Evolutionary conservation across 2,113 vertebrate species (phyloP).

Genomic region (Hypomesus transpacificus): DNA sequence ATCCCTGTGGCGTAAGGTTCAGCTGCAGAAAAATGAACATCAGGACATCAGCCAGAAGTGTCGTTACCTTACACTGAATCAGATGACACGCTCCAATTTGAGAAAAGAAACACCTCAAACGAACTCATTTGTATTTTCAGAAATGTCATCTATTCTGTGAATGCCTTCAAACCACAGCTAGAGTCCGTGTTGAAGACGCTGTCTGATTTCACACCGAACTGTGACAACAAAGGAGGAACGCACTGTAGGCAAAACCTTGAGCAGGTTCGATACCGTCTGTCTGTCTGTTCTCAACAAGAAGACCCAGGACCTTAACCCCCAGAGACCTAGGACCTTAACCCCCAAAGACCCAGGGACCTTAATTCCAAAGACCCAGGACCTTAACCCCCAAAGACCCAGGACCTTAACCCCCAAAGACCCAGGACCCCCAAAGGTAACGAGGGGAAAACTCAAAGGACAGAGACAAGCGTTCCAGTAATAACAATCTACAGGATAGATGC

Average conservation of each 20-base stretch:
- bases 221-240: neutral
- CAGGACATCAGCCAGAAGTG: neutral
- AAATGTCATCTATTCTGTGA: neutral
- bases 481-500: too few species aligned
- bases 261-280: neutral
- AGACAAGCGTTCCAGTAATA: too few species aligned
- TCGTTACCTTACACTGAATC: neutral
- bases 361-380: too few species aligned
- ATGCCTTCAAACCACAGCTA: neutral
- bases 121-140: neutral
- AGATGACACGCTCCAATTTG: neutral
- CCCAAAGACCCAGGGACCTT: too few species aligned
- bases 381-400: too few species aligned
- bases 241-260: neutral
- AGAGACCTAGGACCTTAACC: too few species aligned
- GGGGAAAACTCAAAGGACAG: too few species aligned
- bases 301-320: too few species aligned
- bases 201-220: neutral
- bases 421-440: too few species aligned
- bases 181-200: neutral
- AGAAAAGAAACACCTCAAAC: neutral
- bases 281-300: neutral
- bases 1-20: conserved; percentile 16
- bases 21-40: conserved; percentile 8
- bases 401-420: too few species aligned